These are phyloP conservation scores for Heliconius congener DNA, from an alignment of 1,140 invertebrate species.

Conservation along the genomic window DNA sequence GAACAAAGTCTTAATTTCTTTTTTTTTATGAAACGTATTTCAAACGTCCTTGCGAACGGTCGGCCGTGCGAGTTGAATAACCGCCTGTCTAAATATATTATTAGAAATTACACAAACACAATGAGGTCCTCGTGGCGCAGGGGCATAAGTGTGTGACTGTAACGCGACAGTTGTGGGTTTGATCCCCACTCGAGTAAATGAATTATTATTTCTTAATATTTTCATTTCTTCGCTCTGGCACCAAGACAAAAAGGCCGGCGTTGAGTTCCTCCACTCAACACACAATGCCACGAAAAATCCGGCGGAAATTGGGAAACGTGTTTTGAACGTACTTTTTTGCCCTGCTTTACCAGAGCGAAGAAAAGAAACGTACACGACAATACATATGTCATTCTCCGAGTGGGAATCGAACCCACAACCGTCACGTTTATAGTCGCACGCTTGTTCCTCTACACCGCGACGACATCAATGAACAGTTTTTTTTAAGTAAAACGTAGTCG, in stretches of 20 bases:
- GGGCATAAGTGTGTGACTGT: too few species aligned
- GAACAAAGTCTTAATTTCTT: too few species aligned
- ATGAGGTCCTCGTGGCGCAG: not conserved
- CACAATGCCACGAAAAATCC: not conserved
- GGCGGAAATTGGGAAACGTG: not conserved
- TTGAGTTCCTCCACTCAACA: not conserved
- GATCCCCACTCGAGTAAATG: too few species aligned
- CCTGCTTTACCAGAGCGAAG: too few species aligned
- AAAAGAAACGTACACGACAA: not conserved
- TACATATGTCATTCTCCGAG: not conserved
- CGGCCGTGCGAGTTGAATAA: slow-evolving; percentile 2
- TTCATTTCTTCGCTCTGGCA: too few species aligned
- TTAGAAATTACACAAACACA: slow-evolving; percentile 5
- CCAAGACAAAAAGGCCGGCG: not conserved
- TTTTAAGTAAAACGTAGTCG: too few species aligned
- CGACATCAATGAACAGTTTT: not conserved
- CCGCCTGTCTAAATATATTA: slow-evolving; percentile 12
- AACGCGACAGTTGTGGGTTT: too few species aligned
- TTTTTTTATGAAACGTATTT: not conserved
- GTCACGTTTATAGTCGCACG: not conserved
- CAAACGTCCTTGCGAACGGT: slow-evolving; percentile 13
- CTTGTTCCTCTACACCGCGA: not conserved
- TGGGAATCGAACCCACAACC: not conserved
- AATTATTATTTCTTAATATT: too few species aligned
- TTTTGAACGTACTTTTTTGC: too few species aligned